phyloP scores from a whole-genome alignment of 1,140 invertebrate genomes.

The Diuraphis noxia region DNA sequence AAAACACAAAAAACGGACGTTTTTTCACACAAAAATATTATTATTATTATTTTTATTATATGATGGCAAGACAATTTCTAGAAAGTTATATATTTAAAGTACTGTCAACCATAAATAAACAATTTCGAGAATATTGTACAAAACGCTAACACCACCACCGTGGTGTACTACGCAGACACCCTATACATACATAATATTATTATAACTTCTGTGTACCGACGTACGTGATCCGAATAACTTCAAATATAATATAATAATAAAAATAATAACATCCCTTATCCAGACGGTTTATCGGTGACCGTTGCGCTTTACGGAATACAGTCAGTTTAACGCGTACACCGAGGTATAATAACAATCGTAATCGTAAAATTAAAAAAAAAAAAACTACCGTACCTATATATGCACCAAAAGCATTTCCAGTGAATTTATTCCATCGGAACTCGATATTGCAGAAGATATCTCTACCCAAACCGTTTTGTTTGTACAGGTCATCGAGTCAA shows the following conservation, averaged over 20 bases:
- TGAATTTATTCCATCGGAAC: not conserved
- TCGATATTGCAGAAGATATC: not conserved
- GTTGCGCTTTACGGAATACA: not conserved
- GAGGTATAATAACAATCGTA: constrained; percentile 13
- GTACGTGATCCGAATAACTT: constrained; percentile 40
- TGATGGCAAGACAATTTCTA: not conserved
- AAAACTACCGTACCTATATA: not conserved
- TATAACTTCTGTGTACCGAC: not conserved
- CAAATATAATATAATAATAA: constrained; percentile 35
- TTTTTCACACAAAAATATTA: not conserved
- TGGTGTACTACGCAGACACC: not conserved
- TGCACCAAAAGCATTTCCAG: not conserved
- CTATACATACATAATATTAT: not conserved
- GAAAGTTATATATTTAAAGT: not conserved
- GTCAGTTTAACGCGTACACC: not conserved
- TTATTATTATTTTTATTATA: no score
- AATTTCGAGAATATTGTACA: not conserved
- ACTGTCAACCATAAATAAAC: constrained; percentile 22
- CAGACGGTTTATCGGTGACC: constrained; percentile 35
- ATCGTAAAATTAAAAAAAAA: constrained; percentile 5
- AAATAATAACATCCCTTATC: constrained; percentile 34
- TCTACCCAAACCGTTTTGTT: not conserved
- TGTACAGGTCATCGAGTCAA: not conserved
- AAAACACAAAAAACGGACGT: not conserved
- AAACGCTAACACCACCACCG: not conserved